Conservation (phyloP, 2,797 vertebrate genomes). For the Xiphophorus birchmanni region DNA sequence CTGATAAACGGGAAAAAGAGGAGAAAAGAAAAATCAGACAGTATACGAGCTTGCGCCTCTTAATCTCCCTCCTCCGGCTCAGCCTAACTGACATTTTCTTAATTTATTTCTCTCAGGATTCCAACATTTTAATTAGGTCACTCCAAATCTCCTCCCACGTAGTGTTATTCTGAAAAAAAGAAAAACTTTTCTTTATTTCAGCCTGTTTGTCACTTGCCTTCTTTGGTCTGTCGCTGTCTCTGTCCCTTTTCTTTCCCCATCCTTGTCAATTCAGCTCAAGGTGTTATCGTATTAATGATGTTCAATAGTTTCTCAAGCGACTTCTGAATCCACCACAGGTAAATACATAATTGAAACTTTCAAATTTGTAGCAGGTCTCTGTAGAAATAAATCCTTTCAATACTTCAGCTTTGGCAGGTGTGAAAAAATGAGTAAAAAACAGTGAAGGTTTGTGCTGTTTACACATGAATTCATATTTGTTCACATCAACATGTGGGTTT, state of each 20-base stretch:
- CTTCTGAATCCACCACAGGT: slow-evolving; percentile 51
- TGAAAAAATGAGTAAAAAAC: not conserved
- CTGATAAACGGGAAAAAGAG: slow-evolving; percentile 46
- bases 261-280: slow-evolving; percentile 61
- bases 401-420: slow-evolving; percentile 5
- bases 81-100: slow-evolving; percentile 81
- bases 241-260: slow-evolving; percentile 19
- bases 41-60: slow-evolving; percentile 59
- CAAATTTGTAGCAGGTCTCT: slow-evolving; percentile 48
- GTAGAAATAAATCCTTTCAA: slow-evolving; percentile 21
- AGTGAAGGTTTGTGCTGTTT: not conserved
- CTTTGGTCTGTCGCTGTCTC: slow-evolving; percentile 44
- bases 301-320: slow-evolving; percentile 22
- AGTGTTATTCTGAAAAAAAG: slow-evolving; percentile 57
- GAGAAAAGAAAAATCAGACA: slow-evolving; percentile 67
- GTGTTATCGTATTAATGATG: slow-evolving; percentile 65
- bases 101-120: slow-evolving; percentile 81
- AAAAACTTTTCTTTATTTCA: slow-evolving; percentile 56
- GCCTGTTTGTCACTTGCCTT: slow-evolving; percentile 68
- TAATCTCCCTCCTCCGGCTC: slow-evolving; percentile 79
- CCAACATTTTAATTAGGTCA: slow-evolving; percentile 83
- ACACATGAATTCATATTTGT: slow-evolving; percentile 7
- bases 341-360: slow-evolving; percentile 59
- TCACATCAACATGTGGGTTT: not conserved
- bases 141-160: slow-evolving; percentile 77